phyloP scores from a whole-genome alignment of 2,888 invertebrate genomes.

The Habroteleia sp. region DNA sequence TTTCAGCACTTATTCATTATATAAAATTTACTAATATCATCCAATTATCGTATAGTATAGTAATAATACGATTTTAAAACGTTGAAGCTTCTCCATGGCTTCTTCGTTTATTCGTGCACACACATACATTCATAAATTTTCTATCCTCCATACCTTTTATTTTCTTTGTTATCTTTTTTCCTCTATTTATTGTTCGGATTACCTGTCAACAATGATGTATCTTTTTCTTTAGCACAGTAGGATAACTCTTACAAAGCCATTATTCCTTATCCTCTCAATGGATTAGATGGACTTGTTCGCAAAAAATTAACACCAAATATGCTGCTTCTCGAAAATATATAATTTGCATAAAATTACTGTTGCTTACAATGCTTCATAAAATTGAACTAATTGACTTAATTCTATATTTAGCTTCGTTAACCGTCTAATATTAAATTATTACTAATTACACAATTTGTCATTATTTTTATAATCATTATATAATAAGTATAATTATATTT shows the following conservation, averaged over 20 bases:
- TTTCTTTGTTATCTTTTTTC: conserved; percentile 24
- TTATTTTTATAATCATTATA: too few relatives aligned
- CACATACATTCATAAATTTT: conserved; percentile 68
- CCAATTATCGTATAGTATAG: too few relatives aligned
- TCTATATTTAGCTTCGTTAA: conserved; percentile 11
- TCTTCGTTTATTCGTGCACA: not conserved
- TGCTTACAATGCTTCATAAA: conserved; percentile 37
- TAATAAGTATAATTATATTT: too few relatives aligned
- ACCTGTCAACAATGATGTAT: conserved; percentile 64
- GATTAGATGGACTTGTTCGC: conserved; percentile 53
- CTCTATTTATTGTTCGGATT: conserved; percentile 65
- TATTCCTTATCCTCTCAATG: conserved; percentile 55
- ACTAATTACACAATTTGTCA: too few relatives aligned
- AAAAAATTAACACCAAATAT: conserved; percentile 36
- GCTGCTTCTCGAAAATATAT: conserved; percentile 32
- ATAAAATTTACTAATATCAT: too few relatives aligned
- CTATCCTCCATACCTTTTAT: conserved; percentile 20
- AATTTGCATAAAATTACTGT: conserved; percentile 31
- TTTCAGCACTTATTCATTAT: too few relatives aligned
- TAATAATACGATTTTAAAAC: too few relatives aligned
- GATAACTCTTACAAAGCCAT: conserved; percentile 62
- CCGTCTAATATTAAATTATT: too few relatives aligned
- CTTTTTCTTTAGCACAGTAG: conserved; percentile 48
- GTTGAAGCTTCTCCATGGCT: too few relatives aligned
- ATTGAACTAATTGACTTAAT: conserved; percentile 17